Base-by-base conservation (phyloP, 2,797 vertebrate genomes). In the Columba guinea region DNA sequence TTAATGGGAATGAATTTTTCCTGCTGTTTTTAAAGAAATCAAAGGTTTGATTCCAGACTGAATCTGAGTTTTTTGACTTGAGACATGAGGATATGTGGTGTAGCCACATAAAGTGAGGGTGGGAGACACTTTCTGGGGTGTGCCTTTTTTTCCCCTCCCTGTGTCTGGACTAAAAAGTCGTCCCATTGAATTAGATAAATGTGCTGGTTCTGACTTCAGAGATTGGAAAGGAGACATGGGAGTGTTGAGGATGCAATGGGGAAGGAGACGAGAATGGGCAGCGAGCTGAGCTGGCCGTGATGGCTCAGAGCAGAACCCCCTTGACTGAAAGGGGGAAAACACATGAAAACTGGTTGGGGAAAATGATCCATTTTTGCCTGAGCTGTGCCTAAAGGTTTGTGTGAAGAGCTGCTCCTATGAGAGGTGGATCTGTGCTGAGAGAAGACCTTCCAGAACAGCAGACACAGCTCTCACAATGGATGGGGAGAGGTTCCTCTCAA, bases 361-460 rank as follows among this genome's bases (percentile, higher is more conserved):
- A 39, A 64, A 51, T 37, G 32, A 26, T 51, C 19, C 2, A 0
- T 19, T 71, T 34, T n/a, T 53, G 80, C n/a, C 11, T 18, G 34
- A 67, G 28, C 7, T 11, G 52, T 56, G n/a, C 32, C 74, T 39
- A 15, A 41, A 60, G 14, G 11, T 51, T 56, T 55, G 28, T 23
- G 32, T 18, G 37, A 41, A 51, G 51, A 55, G 8, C 32, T 85
- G 26, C 2, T 73, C 37, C 30, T 7, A 1, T 9, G 32, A 35
- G 62, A 62, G 4, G 4, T 27, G 19, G 69, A 27, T 21, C 32
- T 27, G 0, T 0, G 2, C 32, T 4, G 15, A 49, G 39, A 59
- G 39, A 34, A 81, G 55, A n/a, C 35, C 41, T 85, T 52, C 34
- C 48, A 69, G 55, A 62, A 35, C 30, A 69, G 56, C 79, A 89